Conservation (phyloP, 2,797 vertebrate species). For the Sebastes hubbsi region DNA sequence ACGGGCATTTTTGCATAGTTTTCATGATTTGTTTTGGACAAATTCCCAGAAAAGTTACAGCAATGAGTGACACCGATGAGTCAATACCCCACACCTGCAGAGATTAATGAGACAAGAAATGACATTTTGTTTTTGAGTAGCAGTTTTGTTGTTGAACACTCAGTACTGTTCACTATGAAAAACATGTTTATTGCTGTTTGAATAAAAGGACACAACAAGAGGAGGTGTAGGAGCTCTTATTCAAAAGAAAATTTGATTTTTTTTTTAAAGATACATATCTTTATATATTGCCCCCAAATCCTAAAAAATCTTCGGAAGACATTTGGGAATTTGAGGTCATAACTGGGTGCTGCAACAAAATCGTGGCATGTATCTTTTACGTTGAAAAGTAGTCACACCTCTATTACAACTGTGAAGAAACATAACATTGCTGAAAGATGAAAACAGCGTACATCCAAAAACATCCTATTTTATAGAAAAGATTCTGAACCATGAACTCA, state of each 20-base stretch:
- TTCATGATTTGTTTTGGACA: slow-evolving; percentile 5
- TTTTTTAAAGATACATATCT: not conserved
- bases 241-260: not conserved
- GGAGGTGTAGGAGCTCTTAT: not conserved
- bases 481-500: not conserved
- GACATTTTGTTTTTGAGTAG: not conserved
- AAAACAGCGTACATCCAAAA: not conserved
- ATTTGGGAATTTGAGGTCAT: not conserved
- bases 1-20: not conserved
- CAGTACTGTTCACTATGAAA: not conserved
- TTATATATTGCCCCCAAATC: not conserved
- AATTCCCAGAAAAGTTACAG: not conserved
- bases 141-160: slow-evolving; percentile 2
- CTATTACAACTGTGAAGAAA: not conserved
- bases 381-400: not conserved
- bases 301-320: not conserved
- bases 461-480: not conserved
- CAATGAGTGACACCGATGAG: slow-evolving; percentile 8
- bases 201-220: slow-evolving; percentile 8
- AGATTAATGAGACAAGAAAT: slow-evolving; percentile 8
- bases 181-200: slow-evolving; percentile 4
- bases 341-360: not conserved
- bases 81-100: slow-evolving; percentile 21
- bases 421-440: not conserved
- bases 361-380: not conserved